Conservation (phyloP, 2,888 invertebrate genomes). For the Ophioninae sp. region DNA sequence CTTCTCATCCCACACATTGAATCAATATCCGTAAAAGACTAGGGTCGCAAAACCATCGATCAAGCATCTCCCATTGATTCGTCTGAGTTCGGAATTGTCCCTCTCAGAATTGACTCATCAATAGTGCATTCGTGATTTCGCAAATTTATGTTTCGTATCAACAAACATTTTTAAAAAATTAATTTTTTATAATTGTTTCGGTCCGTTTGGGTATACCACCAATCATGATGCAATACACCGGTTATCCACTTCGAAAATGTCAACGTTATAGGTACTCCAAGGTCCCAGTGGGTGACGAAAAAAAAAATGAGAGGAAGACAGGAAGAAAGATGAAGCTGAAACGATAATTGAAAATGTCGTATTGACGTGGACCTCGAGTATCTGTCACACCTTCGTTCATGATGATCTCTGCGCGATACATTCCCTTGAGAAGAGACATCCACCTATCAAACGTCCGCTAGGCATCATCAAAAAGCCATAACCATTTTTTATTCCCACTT, state of each 20-base stretch:
- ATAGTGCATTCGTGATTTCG: constrained; percentile 15
- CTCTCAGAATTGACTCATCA: background rate
- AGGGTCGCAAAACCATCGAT: constrained; percentile 19
- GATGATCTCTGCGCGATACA: constrained; percentile 15
- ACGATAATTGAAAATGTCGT: constrained; percentile 29
- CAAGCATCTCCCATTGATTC: constrained; percentile 21
- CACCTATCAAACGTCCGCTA: background rate
- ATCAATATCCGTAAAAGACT: constrained; percentile 14
- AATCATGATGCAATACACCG: background rate
- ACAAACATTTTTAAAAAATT: background rate
- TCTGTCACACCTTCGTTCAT: constrained; percentile 16
- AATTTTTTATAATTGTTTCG: no score
- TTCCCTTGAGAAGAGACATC: constrained; percentile 25
- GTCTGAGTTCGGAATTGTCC: background rate
- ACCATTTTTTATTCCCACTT: no score
- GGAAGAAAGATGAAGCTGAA: background rate
- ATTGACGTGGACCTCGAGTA: constrained; percentile 2
- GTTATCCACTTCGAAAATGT: constrained; percentile 1
- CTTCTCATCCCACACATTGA: constrained; percentile 11
- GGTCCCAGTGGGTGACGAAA: background rate
- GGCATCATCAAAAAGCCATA: no score
- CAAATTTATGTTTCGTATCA: constrained; percentile 1
- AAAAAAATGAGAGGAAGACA: background rate
- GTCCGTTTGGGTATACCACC: background rate
- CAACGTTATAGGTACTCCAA: background rate